Evolutionary conservation across 1,140 invertebrate genomes (phyloP).

Genomic region (Formica selysi): DNA sequence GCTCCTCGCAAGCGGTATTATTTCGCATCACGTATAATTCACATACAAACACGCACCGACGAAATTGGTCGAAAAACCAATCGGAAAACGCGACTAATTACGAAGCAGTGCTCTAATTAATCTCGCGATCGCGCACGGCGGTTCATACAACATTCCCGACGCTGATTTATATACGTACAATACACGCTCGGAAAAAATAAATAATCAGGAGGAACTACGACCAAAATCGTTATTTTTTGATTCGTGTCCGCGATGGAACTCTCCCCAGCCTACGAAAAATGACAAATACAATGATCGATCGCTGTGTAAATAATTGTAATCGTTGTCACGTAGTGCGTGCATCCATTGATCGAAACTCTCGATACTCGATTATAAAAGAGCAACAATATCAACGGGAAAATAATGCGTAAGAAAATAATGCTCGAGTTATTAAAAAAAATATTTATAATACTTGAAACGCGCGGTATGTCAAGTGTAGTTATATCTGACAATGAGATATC

Average conservation of each 20-base stretch:
- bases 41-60: background rate
- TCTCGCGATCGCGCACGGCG: background rate
- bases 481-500: background rate
- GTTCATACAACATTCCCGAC: background rate
- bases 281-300: background rate
- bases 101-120: conserved; percentile 10
- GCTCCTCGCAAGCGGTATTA: background rate
- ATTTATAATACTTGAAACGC: background rate
- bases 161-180: conserved; percentile 10
- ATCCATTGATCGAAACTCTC: background rate
- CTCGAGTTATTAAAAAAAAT: background rate
- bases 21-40: background rate
- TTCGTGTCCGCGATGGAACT: background rate
- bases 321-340: background rate
- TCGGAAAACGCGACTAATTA: conserved; percentile 26
- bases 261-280: background rate
- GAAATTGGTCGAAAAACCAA: background rate
- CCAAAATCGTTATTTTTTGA: background rate
- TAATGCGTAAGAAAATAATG: background rate
- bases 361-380: background rate
- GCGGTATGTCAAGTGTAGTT: background rate
- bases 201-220: background rate
- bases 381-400: background rate
- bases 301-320: background rate
- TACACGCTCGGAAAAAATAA: conserved; percentile 1